Percentiles rank a stretch among this genome's conserved stretches.
Evolutionary conservation across 2,797 vertebrate genomes (phyloP).

Genomic region (Schizopygopsis pylzovi): DNA sequence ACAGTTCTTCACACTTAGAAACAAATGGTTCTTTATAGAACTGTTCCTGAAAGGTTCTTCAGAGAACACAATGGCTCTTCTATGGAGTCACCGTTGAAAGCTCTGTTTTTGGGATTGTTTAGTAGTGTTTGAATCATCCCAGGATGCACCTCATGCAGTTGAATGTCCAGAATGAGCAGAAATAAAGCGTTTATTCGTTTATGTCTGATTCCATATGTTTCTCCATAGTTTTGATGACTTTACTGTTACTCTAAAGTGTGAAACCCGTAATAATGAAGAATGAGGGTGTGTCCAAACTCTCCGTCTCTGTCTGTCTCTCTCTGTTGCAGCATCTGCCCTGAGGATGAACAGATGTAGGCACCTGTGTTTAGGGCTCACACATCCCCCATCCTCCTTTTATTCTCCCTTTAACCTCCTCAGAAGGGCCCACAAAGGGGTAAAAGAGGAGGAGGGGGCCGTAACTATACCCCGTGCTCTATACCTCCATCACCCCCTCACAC

Average conservation of each 20-base stretch:
- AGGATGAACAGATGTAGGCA: conserved; percentile 96
- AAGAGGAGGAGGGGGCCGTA: conserved; percentile 64
- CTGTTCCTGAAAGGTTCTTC: background rate
- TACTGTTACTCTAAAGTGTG: background rate
- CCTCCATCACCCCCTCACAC: conserved; percentile 46
- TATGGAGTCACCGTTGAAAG: background rate
- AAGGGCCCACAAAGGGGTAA: conserved; percentile 75
- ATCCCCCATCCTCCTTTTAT: conserved; percentile 44
- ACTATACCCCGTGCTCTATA: conserved; percentile 63
- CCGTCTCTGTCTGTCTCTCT: conserved; percentile 31
- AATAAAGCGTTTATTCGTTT: background rate
- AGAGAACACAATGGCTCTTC: background rate
- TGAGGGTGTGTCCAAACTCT: conserved; percentile 21
- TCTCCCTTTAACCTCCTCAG: conserved; percentile 63
- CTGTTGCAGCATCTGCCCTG: conserved; percentile 88
- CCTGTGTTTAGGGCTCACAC: conserved; percentile 87
- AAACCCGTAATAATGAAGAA: background rate
- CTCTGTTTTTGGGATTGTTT: background rate
- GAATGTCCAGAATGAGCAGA: background rate
- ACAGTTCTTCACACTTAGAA: background rate
- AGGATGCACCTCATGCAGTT: background rate
- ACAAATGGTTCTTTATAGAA: background rate
- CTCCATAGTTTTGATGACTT: background rate
- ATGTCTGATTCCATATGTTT: background rate
- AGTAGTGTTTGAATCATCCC: background rate